phyloP scores from a whole-genome alignment of 2,888 invertebrate species.

The Orgyia antiqua region DNA sequence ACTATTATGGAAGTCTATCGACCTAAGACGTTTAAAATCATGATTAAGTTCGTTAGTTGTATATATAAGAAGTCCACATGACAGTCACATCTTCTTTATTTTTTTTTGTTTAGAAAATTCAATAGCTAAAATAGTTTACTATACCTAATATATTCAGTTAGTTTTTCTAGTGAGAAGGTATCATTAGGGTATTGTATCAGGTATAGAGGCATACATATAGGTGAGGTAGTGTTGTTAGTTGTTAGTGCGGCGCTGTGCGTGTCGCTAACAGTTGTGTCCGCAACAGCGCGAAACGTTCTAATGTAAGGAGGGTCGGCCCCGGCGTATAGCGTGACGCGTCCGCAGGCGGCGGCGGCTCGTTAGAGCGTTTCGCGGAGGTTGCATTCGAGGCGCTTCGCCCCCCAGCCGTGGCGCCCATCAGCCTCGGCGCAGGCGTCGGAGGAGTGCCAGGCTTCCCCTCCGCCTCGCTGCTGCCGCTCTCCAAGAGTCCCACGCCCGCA shows the following conservation, averaged over 20 bases:
- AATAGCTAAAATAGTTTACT: too few relatives aligned
- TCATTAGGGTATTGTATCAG: too few relatives aligned
- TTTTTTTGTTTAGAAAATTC: too few relatives aligned
- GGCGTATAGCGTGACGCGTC: slow-evolving; percentile 18
- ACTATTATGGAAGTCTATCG: too few relatives aligned
- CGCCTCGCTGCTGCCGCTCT: slow-evolving; percentile 85
- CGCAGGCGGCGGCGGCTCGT: slow-evolving; percentile 56
- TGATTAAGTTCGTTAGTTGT: too few relatives aligned
- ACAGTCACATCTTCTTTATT: too few relatives aligned
- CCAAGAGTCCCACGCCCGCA: slow-evolving; percentile 88
- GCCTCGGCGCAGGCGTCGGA: slow-evolving; percentile 81
- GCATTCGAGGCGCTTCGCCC: slow-evolving; percentile 84
- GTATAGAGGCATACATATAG: too few relatives aligned
- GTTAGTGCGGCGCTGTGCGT: slow-evolving; percentile 20
- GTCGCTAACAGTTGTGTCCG: slow-evolving; percentile 38
- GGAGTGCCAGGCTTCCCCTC: slow-evolving; percentile 81
- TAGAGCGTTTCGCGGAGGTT: slow-evolving; percentile 88
- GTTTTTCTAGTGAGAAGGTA: too few relatives aligned
- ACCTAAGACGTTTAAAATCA: too few relatives aligned
- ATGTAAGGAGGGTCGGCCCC: slow-evolving; percentile 39
- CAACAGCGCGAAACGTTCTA: slow-evolving; percentile 70
- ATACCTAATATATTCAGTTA: too few relatives aligned
- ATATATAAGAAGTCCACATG: too few relatives aligned
- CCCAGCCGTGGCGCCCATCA: slow-evolving; percentile 86
- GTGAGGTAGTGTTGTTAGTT: background rate